Evolutionary conservation across 2,113 vertebrate species (phyloP), one percentile per base, ranked within the genome.

Genomic region (Ammodytes dubius): DNA sequence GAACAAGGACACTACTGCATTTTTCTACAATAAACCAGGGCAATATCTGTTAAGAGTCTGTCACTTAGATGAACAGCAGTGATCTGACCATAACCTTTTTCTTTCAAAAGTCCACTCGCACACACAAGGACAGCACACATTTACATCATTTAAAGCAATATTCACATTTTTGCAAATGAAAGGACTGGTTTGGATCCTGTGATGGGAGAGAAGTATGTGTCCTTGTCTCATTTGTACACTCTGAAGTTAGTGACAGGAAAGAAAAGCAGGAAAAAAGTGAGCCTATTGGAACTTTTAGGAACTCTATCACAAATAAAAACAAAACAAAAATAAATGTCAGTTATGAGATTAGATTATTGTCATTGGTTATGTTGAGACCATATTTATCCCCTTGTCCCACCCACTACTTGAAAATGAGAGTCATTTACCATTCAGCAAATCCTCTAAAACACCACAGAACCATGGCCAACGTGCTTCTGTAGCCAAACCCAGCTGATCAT

Each of bases 371-470:
- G 17, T 43, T 7, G 52, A 66, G 61, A 80, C 4, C 37, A 73
- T 27, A 27, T 27, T 27, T 27, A 27, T 27, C 27, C 27, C 27
- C 27, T 27, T 27, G 27, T 27, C 27, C 27, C 27, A 27, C 27
- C 27, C 27, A 27, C 27, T 27, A 27, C 27, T 27, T 39, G 49
- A 71, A 77, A 74, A 77, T 45, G 56, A n/a, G n/a, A n/a, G n/a
- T n/a, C 27, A 27, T 27, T 27, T 27, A 27, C 27, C 27, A 27
- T 81, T 83, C 58, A 79, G 83, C 74, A 80, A 82, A 79, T 88
- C 77, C 49, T 67, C 81, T 74, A 67, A 59, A 82, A 70, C 56
- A 70, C 50, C 46, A 58, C 54, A 45, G 57, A 76, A 46, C 65
- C 39, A 6, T 15, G 19, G 53, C 76, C 74, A 73, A 57, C 66